Base-by-base conservation (phyloP, 2,888 invertebrate species). In the Heterodera filipjevi region DNA sequence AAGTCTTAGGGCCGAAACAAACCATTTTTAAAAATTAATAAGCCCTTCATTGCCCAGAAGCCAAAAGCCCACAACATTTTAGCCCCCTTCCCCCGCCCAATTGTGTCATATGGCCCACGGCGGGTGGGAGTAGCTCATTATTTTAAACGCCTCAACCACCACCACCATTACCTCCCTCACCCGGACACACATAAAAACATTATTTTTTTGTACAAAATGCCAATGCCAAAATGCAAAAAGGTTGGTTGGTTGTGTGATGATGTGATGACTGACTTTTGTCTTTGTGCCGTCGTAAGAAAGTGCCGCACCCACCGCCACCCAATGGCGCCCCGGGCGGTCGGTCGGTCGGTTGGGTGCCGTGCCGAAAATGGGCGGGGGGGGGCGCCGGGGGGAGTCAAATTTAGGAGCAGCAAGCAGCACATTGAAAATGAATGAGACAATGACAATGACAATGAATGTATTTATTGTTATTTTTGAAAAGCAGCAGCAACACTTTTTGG, bases 131-230 rank as follows among this genome's bases (percentile, higher is more conserved):
- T 19, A 14, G 16, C 59, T 59, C 59, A 59, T 59, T 59, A 59
- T 59, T 59, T 59, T n/a, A 27, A 59, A 59, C 59, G 27, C 22
- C 22, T 53, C 44, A 44, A 12, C 44, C 44, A 10, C n/a, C n/a
- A n/a, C n/a, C n/a, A n/a, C n/a, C n/a, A n/a, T n/a, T n/a, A n/a
- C n/a, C n/a, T n/a, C n/a, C n/a, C n/a, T n/a, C 39, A 39, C 39
- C 39, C 39, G 39, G 39, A 10, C 5, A 39, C 39, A 39, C 39
- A 39, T 39, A 39, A 39, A 53, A 0, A 53, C 19, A 53, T 27
- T 27, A 59, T 59, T 59, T n/a, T n/a, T n/a, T 59, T 59, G 59
- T 59, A 27, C 59, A n/a, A 49, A 49, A 49, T 49, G 46, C 46
- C 46, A 49, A 49, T 49, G 46, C 39, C 39, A 10, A 39, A 39